Conservation (phyloP, 2,797 vertebrate genomes). For the Clarias laeviceps region DNA sequence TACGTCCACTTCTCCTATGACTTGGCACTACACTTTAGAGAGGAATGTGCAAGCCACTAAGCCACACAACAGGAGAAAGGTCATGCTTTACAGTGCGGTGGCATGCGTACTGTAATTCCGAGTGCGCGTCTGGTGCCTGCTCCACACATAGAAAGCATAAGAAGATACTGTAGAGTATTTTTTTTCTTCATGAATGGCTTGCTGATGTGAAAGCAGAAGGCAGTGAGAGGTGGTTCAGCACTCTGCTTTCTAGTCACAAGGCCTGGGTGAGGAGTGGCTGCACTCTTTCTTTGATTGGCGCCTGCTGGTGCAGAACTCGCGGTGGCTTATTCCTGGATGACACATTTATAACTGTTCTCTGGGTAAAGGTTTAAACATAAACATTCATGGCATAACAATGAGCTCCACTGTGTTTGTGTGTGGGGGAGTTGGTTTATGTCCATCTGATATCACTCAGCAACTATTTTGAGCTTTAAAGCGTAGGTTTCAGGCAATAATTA, state of each 20-base stretch:
- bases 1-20: neutral
- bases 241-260: neutral
- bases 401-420: neutral
- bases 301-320: slow-evolving; percentile 26
- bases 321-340: slow-evolving; percentile 59
- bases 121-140: neutral
- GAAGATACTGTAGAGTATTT: neutral
- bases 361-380: slow-evolving; percentile 52
- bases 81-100: slow-evolving; percentile 31
- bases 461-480: neutral
- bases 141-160: slow-evolving; percentile 13
- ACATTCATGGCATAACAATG: slow-evolving; percentile 18
- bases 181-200: slow-evolving; percentile 25
- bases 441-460: neutral
- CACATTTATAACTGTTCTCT: slow-evolving; percentile 61
- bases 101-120: slow-evolving; percentile 6
- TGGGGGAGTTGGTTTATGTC: neutral
- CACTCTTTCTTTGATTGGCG: slow-evolving; percentile 14
- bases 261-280: neutral
- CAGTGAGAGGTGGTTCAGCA: slow-evolving; percentile 11
- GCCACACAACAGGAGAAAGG: slow-evolving; percentile 3
- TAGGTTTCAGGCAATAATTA: neutral
- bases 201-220: slow-evolving; percentile 33
- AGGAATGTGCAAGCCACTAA: slow-evolving; percentile 5
- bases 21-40: slow-evolving; percentile 44